phyloP scores from a whole-genome alignment of 2,113 vertebrate species.

The Regulus satrapa region DNA sequence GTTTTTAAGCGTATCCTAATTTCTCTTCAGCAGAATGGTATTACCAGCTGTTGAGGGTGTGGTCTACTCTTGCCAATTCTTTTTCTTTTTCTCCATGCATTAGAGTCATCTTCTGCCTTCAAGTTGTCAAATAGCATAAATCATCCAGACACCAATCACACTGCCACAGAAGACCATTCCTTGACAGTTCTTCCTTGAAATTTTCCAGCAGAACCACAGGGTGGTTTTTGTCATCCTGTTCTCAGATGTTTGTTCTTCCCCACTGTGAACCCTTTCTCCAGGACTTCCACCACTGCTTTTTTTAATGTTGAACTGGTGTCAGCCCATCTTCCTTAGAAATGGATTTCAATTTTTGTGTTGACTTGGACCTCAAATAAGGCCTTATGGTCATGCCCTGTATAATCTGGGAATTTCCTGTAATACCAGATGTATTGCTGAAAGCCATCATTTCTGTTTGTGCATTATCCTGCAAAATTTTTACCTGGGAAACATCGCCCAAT shows the following conservation, averaged over 20 bases:
- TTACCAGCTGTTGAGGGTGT: constrained; percentile 37
- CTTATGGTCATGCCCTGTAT: not conserved
- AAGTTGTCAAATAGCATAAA: constrained; percentile 27
- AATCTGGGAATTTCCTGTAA: not conserved
- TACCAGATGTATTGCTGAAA: not conserved
- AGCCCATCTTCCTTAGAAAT: not conserved
- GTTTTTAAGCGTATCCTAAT: constrained; percentile 39
- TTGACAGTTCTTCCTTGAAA: not conserved
- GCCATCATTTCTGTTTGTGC: not conserved
- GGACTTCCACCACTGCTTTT: not conserved
- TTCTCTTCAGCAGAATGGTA: constrained; percentile 35
- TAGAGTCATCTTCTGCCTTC: constrained; percentile 45
- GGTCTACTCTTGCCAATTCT: constrained; percentile 28
- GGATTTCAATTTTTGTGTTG: not conserved
- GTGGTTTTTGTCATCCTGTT: not conserved
- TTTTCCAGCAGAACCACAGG: not conserved
- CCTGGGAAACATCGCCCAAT: not conserved
- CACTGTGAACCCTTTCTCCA: not conserved
- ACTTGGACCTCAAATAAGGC: not conserved
- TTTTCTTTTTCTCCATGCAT: constrained; percentile 26
- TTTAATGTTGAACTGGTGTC: not conserved
- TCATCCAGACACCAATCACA: not conserved
- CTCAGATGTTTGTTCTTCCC: not conserved
- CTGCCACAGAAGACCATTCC: not conserved
- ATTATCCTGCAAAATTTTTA: not conserved